Base-by-base conservation (phyloP, 2,797 vertebrate genomes). In the Anableps anableps region DNA sequence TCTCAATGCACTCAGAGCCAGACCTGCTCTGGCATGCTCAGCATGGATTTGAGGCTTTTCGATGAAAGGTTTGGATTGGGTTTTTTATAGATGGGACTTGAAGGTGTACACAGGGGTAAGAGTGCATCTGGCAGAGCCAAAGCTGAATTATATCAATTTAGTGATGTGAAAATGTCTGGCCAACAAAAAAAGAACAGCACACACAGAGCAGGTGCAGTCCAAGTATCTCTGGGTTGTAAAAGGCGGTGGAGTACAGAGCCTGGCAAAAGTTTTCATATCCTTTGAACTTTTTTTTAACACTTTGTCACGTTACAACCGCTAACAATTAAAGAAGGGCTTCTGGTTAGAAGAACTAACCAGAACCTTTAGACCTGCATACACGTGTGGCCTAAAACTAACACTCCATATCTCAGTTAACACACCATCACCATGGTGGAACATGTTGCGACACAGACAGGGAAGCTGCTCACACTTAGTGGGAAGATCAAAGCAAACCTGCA, bases 161-260 rank as follows among this genome's bases (percentile, higher is more conserved):
- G 66, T 70, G 38, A 70, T 70, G 66, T 43, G 66, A 41, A 68
- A 70, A 70, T 14, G 38, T 70, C 66, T 70, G 4, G 66, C 41
- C 41, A 70, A 70, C 41, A 11, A 41, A 38, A 36, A 68, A 38
- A 66, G 36, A 41, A 45, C 10, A 45, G 41, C 23, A 23, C 23
- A n/a, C 38, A 7, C 41, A n/a, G 26, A 43, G 38, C 10, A 14
- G 66, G 36, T 26, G 21, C 8, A 68, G 64, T 38, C 16, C 62
- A 23, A 66, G 34, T 23, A 36, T 23, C 21, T 68, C 23, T 41
- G 7, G 29, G 31, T 3, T 36, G 2, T 36, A 9, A 64, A 68
- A 68, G 19, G 10, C 1, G 19, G 9, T 68, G 0, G 11, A 68
- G 36, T 41, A 23, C 7, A 68, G 64, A 38, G 41, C 23, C 41